Evolutionary conservation across 2,113 vertebrate species (phyloP).

Genomic region (Pionites leucogaster): DNA sequence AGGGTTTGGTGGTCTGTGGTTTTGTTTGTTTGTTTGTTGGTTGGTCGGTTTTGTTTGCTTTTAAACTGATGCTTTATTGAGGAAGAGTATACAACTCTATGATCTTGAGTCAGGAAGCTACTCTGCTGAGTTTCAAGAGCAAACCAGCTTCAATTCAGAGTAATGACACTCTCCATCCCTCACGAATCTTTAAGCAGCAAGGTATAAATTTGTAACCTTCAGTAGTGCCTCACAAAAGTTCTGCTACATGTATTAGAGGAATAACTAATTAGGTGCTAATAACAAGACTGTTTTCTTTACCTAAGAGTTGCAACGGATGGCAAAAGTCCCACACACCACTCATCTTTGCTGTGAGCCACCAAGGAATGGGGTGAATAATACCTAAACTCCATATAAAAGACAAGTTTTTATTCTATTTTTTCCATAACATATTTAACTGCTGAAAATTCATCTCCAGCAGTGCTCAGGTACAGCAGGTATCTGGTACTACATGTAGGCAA

Average conservation of each 20-base stretch:
- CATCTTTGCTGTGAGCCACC: neutral
- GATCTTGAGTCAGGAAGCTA: neutral
- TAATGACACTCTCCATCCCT: neutral
- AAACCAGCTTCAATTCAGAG: neutral
- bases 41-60: neutral
- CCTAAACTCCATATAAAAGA: neutral
- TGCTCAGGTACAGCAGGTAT: neutral
- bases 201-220: neutral
- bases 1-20: neutral
- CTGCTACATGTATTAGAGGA: neutral
- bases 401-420: neutral
- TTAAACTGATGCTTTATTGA: neutral
- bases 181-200: neutral
- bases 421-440: neutral
- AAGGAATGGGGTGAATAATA: neutral
- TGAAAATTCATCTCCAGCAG: neutral
- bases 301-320: neutral
- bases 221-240: neutral
- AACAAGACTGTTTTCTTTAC: neutral
- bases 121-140: neutral
- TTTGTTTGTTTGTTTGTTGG: neutral
- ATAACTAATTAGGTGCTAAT: neutral
- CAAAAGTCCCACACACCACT: neutral
- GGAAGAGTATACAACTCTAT: neutral
- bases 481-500: neutral